Base-by-base conservation (phyloP, 2,113 vertebrate genomes). In the Zonotrichia leucophrys region DNA sequence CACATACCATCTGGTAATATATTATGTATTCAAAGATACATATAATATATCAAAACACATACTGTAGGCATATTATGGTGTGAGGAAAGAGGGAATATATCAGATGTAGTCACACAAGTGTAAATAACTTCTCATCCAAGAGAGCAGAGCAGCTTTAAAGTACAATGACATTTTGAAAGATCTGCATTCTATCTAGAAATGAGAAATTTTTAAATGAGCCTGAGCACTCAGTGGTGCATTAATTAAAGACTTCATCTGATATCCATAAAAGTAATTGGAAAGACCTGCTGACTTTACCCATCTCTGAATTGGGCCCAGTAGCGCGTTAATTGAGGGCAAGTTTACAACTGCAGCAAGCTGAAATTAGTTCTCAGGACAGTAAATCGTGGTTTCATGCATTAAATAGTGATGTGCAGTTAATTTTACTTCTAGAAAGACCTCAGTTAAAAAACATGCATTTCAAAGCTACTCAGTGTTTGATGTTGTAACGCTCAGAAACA, bases 101-200 rank as follows among this genome's bases (percentile, higher is more conserved):
- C 89, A 96, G 81, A 95, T 94, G 91, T 83, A 93, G 76, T 90
- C 96, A 92, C 91, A 81, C 78, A 91, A 92, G 94, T 89, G 80
- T 93, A 97, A 96, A 95, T 96, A 97, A 90, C 80, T 96, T 90
- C 83, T 90, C 90, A 92, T 96, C 92, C 95, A 96, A 94, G 83
- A 82, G 66, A 94, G 80, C 83, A 84, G 93, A 97, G 88, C 93
- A 94, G 90, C 83, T 96, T 93, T 96, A 90, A 96, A 92, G 93
- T 93, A 96, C 95, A 95, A 83, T 93, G 94, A 96, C 94, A 97
- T 95, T 96, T 96, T 94, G 90, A 82, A 76, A 93, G 80, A 96
- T 92, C 86, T 92, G 66, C 69, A 87, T 93, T 96, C 80, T 83
- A 83, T 56, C 83, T 85, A 94, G 72, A 96, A 92, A 90, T 72